Percentiles rank a stretch among this genome's conserved stretches.
Conservation (phyloP, 2,797 vertebrate genomes). For the Urocyon cinereoargenteus region DNA sequence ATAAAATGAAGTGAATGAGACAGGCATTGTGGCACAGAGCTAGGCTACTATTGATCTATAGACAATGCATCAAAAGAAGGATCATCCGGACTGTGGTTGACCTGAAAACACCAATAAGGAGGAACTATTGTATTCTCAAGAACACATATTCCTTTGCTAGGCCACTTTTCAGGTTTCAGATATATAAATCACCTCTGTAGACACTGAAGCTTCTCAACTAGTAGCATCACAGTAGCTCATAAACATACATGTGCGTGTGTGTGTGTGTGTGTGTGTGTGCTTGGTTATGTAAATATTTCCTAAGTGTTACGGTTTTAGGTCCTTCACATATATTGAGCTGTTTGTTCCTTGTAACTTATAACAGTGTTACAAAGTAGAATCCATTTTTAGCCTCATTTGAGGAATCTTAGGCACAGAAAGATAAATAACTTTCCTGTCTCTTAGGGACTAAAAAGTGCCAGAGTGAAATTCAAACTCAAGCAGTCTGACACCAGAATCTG, state of each 20-base stretch:
- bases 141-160: background rate
- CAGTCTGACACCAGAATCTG: background rate
- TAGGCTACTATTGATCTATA: background rate
- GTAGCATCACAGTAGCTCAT: background rate
- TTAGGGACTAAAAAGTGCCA: background rate
- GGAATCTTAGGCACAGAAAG: background rate
- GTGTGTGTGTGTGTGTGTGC: background rate
- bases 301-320: background rate
- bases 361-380: background rate
- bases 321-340: background rate
- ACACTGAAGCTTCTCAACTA: background rate
- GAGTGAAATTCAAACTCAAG: background rate
- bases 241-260: background rate
- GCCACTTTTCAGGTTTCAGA: background rate
- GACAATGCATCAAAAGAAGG: background rate
- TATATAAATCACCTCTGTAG: background rate
- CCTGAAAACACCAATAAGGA: background rate
- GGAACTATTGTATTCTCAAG: background rate
- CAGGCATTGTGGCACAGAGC: background rate
- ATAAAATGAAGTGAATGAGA: background rate
- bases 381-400: background rate
- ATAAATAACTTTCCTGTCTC: background rate
- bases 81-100: background rate
- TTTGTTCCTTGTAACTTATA: constrained; percentile 15
- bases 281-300: background rate